These are phyloP conservation scores for Pimpla rufipes DNA, from an alignment of 2,888 invertebrate species.

Conservation along the genomic window DNA sequence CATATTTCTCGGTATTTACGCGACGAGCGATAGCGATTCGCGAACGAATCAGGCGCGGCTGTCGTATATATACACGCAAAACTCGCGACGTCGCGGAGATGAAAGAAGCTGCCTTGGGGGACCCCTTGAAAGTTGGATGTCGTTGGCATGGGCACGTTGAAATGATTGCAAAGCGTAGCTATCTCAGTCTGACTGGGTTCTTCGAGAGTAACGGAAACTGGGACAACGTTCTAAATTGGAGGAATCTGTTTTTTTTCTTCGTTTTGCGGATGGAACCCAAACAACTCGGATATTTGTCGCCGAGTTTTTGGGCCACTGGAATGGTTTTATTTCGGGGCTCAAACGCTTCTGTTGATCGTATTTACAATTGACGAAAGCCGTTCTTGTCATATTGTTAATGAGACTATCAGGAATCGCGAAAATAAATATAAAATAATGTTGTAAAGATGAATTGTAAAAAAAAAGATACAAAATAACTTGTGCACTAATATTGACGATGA, in stretches of 20 bases:
- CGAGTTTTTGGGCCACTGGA: no score
- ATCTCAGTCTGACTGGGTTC: not conserved
- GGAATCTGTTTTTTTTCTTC: not conserved
- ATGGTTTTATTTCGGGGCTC: no score
- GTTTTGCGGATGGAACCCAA: not conserved
- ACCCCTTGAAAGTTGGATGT: not conserved
- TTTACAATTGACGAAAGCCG: no score
- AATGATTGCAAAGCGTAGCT: not conserved
- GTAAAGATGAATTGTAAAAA: no score
- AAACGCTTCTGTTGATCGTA: no score
- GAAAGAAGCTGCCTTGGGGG: not conserved
- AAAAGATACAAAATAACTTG: no score
- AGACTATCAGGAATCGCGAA: no score
- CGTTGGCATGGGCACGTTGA: not conserved
- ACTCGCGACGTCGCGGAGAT: not conserved
- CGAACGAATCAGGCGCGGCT: not conserved
- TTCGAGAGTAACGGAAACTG: not conserved
- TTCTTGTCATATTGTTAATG: no score
- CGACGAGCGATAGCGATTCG: not conserved
- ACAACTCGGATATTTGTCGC: not conserved
- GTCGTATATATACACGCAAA: not conserved
- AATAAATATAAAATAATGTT: no score
- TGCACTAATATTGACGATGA: no score
- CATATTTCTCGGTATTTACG: constrained; percentile 3
- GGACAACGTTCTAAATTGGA: not conserved